Evolutionary conservation across 2,888 invertebrate genomes (phyloP).

Genomic region (Nemurella pictetii): DNA sequence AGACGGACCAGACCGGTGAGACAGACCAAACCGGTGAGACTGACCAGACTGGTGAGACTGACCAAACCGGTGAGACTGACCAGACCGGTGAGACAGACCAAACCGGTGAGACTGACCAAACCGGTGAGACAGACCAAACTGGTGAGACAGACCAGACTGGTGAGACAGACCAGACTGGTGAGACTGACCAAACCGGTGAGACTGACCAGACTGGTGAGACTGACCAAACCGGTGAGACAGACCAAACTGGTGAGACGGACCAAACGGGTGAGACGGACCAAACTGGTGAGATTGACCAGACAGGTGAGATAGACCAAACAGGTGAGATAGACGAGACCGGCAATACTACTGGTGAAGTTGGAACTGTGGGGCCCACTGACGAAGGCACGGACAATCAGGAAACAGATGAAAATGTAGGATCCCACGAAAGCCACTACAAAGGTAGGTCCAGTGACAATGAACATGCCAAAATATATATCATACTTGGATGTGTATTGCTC

Average conservation of each 20-base stretch:
- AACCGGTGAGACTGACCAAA: too few species aligned
- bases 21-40: too few species aligned
- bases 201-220: background rate
- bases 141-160: background rate
- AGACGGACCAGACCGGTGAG: too few species aligned
- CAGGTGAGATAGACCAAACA: background rate
- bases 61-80: background rate
- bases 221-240: too few species aligned
- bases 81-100: background rate
- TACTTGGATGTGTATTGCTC: constrained; percentile 25
- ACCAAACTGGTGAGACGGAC: too few species aligned
- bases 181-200: background rate
- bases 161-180: background rate
- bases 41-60: too few species aligned
- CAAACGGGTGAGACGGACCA: too few species aligned
- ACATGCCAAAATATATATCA: constrained; percentile 20
- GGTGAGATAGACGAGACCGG: too few species aligned
- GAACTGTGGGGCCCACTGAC: background rate
- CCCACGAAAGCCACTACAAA: background rate
- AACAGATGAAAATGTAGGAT: background rate
- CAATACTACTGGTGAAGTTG: background rate
- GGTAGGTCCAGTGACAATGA: background rate
- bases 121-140: too few species aligned
- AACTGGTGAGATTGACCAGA: too few species aligned
- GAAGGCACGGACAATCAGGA: background rate